A percentile compares a stretch with the other conserved stretches of the same genome.
phyloP scores from a whole-genome alignment of 2,888 invertebrate genomes.

The Aporophyla nigra region DNA sequence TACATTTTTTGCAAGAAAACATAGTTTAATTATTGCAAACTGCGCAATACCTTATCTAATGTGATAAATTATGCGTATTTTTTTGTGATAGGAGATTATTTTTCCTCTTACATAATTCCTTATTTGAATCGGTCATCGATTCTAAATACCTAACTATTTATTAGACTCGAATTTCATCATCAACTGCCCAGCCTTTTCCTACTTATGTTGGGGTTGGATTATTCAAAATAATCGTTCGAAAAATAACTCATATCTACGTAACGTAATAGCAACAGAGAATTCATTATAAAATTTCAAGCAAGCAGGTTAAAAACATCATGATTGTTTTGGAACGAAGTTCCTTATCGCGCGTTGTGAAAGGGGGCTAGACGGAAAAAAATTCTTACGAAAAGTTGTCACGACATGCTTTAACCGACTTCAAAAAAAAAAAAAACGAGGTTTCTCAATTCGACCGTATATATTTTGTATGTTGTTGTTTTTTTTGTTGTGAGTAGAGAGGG shows the following conservation, averaged over 20 bases:
- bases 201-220: neutral
- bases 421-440: too few relatives aligned
- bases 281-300: neutral
- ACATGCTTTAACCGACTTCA: too few relatives aligned
- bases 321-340: too few relatives aligned
- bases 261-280: neutral
- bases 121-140: neutral
- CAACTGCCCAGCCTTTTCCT: neutral
- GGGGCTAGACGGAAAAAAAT: too few relatives aligned
- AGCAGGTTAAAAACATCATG: neutral
- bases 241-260: neutral
- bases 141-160: neutral
- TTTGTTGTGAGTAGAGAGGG: too few relatives aligned
- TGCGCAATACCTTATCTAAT: constrained; percentile 60
- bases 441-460: too few relatives aligned
- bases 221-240: neutral
- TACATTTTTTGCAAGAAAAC: constrained; percentile 32
- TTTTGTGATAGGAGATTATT: constrained; percentile 20
- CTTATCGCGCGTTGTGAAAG: too few relatives aligned
- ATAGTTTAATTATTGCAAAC: constrained; percentile 26
- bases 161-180: neutral
- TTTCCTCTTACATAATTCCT: constrained; percentile 36
- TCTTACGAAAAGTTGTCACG: too few relatives aligned
- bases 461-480: too few relatives aligned
- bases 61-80: constrained; percentile 32